Base-by-base conservation (phyloP, 2,888 invertebrate genomes). In the Drosophila pseudotakahashii region DNA sequence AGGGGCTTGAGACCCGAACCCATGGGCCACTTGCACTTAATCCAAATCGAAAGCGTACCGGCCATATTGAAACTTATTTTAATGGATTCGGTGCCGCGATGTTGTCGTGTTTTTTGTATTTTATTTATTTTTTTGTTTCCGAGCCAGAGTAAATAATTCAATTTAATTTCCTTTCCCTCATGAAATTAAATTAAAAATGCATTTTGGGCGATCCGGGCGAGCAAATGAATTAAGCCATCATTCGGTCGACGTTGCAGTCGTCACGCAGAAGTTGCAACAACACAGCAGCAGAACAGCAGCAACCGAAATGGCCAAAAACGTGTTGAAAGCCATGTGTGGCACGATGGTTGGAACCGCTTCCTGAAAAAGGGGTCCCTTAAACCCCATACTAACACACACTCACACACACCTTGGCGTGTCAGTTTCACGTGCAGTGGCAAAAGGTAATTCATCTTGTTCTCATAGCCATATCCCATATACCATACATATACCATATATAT, bases 381-480 rank as follows among this genome's bases (percentile, higher is more conserved):
- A 26, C 13, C 23, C 23, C 23, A n/a, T 26, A 26, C 26, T 26
- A 26, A 26, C 26, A 26, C 26, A n/a, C 44, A 26, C 47, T 32
- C 47, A 32, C 47, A 47, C 32, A 58, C 51, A 39, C 69, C 75
- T 76, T 89, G 80, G 89, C 90, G 89, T 89, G 89, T 88, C 81
- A 82, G 79, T 89, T 83, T 84, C 82, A 79, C 79, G 81, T 89
- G 89, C 86, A 84, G 84, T 89, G 89, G 83, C 89, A 85, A 85
- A 80, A 84, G 82, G 88, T 82, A 88, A 89, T 90, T 81, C 88
- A 89, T 90, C 90, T 84, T 83, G 81, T 88, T 71, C 48, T 70
- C 70, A 67, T 54, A 73, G 53, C 47, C 37, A 45, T 59, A 44
- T 51, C 32, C 32, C 32, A 47, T 19, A 47, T n/a, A n/a, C n/a